Percentiles rank a stretch among this genome's conserved stretches.
Conservation (phyloP, 2,113 vertebrate genomes). For the Lasiurus borealis region DNA sequence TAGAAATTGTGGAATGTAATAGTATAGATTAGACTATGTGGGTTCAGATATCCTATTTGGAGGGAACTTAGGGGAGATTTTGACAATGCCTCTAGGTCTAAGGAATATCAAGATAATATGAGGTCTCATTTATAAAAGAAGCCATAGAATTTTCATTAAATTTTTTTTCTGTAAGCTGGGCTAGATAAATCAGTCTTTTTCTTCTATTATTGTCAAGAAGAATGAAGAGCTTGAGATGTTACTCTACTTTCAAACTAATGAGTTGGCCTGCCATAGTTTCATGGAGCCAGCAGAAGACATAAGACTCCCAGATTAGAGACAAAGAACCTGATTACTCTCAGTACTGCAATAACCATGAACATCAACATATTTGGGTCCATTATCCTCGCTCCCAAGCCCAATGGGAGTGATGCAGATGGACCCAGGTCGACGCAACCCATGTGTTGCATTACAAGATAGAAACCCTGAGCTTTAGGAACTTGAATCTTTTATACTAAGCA, state of each 20-base stretch:
- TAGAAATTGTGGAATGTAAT: conserved; percentile 8
- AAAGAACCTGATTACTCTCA: neutral
- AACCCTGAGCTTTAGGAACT: neutral
- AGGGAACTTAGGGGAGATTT: neutral
- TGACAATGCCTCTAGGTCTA: neutral
- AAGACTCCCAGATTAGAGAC: conserved; percentile 20
- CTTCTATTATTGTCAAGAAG: neutral
- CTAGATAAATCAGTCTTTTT: neutral
- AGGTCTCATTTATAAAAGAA: conserved; percentile 12
- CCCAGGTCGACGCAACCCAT: neutral
- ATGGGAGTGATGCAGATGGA: neutral
- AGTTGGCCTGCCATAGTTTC: neutral
- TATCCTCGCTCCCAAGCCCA: neutral
- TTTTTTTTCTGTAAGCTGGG: neutral
- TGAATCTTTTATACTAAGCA: conserved; percentile 1
- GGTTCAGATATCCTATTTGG: neutral
- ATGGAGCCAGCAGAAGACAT: neutral
- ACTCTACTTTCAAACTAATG: neutral
- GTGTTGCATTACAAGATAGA: neutral
- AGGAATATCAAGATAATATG: neutral
- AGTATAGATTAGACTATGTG: neutral
- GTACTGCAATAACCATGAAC: neutral
- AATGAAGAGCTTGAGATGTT: neutral
- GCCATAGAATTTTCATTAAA: neutral
- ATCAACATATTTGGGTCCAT: neutral